Evolutionary conservation across 2,888 invertebrate species (phyloP).

Genomic region (Rhagium mordax): DNA sequence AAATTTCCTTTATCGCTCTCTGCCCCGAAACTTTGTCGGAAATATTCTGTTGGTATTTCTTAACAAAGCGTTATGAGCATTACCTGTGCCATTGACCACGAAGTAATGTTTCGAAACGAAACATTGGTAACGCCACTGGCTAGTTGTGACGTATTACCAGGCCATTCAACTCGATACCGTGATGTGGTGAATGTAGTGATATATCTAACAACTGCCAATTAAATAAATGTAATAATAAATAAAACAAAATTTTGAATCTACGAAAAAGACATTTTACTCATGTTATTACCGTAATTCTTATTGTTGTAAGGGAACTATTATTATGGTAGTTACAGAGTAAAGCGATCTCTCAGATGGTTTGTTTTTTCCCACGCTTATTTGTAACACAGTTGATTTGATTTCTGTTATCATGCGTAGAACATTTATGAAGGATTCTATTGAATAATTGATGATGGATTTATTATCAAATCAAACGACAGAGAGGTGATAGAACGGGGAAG

Average conservation of each 20-base stretch:
- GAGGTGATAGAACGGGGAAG: neutral
- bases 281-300: neutral
- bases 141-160: neutral
- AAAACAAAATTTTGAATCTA: conserved; percentile 3
- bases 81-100: too few relatives aligned
- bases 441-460: conserved; percentile 3
- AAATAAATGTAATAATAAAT: conserved; percentile 11
- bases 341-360: neutral
- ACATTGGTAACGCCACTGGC: neutral
- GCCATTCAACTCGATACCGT: neutral
- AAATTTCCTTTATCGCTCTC: too few relatives aligned
- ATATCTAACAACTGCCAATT: conserved; percentile 12
- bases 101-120: neutral
- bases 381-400: neutral
- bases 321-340: neutral
- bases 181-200: neutral
- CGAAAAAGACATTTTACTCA: neutral
- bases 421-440: neutral
- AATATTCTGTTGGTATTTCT: too few relatives aligned
- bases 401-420: conserved; percentile 5
- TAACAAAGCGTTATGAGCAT: too few relatives aligned
- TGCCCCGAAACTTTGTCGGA: too few relatives aligned
- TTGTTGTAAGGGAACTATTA: neutral
- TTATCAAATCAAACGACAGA: neutral
- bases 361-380: conserved; percentile 4